A percentile compares a stretch with the other conserved stretches of the same genome.
Evolutionary conservation across 1,140 invertebrate species (phyloP).

Genomic region (Philotrypesis tridentata): DNA sequence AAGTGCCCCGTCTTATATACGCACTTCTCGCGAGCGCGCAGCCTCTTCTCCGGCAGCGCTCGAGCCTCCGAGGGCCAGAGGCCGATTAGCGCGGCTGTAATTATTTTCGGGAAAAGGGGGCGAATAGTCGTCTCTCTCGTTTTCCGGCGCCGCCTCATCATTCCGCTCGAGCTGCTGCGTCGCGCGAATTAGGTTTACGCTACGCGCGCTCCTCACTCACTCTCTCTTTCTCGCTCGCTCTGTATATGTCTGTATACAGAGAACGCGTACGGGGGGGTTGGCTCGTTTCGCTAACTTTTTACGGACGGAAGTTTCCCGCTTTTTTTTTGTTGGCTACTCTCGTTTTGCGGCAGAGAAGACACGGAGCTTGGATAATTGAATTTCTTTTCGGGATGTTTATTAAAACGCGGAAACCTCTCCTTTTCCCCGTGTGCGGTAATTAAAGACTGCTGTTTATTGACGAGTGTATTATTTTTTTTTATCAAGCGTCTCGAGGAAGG

Average conservation of each 20-base stretch:
- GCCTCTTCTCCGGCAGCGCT: neutral
- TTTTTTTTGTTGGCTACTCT: neutral
- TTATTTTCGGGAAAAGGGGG: constrained; percentile 40
- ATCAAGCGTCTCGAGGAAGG: too few species aligned
- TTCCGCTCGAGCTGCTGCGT: constrained; percentile 33
- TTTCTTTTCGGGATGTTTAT: constrained; percentile 18
- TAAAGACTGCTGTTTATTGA: neutral
- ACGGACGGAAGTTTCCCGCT: neutral
- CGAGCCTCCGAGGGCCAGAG: neutral
- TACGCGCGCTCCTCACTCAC: too few species aligned
- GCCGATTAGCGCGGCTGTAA: constrained; percentile 41
- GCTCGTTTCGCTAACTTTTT: neutral
- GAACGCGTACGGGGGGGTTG: too few species aligned
- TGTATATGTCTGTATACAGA: neutral
- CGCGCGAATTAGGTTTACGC: constrained; percentile 31
- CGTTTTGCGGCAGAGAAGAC: neutral
- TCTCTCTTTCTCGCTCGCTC: too few species aligned
- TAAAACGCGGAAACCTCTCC: neutral
- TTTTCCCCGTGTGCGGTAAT: too few species aligned
- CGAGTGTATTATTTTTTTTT: too few species aligned
- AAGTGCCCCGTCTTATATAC: neutral
- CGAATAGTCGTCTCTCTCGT: neutral
- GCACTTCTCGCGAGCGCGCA: neutral
- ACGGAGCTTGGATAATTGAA: constrained; percentile 7
- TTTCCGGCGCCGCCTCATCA: constrained; percentile 42